phyloP scores from a whole-genome alignment of 2,797 vertebrate species.

The Etheostoma perlongum region DNA sequence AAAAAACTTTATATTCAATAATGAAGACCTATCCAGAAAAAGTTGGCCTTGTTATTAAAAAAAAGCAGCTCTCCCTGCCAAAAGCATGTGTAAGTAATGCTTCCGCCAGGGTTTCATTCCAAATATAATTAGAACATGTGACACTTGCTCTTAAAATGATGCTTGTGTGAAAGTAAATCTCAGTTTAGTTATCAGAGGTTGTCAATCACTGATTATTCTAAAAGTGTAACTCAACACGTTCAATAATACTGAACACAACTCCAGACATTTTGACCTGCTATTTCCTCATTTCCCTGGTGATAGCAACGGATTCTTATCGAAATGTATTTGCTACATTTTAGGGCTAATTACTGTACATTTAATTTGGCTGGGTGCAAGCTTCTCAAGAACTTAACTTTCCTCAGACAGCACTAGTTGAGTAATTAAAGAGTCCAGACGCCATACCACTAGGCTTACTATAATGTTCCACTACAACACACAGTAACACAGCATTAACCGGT shows the following conservation, averaged over 20 bases:
- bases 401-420: no score
- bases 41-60: constrained; percentile 1
- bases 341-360: background rate
- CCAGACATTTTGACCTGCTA: background rate
- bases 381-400: background rate
- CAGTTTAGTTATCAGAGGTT: constrained; percentile 7
- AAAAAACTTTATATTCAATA: background rate
- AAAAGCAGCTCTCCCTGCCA: constrained; percentile 18
- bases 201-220: constrained; percentile 26
- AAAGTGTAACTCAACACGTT: constrained; percentile 1
- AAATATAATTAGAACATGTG: constrained; percentile 11
- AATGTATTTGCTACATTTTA: background rate
- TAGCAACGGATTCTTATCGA: background rate
- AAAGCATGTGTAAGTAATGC: background rate
- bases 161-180: constrained; percentile 26
- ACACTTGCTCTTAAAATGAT: constrained; percentile 16
- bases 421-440: no score
- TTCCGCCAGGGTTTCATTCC: constrained; percentile 9
- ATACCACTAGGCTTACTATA: no score
- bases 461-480: no score
- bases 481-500: no score
- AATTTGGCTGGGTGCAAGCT: background rate
- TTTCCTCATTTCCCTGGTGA: constrained; percentile 1
- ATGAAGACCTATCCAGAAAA: background rate
- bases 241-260: background rate